These are phyloP conservation scores for Paramacrobiotus metropolitanus DNA, from an alignment of 1,140 invertebrate genomes.

Conservation along the genomic window DNA sequence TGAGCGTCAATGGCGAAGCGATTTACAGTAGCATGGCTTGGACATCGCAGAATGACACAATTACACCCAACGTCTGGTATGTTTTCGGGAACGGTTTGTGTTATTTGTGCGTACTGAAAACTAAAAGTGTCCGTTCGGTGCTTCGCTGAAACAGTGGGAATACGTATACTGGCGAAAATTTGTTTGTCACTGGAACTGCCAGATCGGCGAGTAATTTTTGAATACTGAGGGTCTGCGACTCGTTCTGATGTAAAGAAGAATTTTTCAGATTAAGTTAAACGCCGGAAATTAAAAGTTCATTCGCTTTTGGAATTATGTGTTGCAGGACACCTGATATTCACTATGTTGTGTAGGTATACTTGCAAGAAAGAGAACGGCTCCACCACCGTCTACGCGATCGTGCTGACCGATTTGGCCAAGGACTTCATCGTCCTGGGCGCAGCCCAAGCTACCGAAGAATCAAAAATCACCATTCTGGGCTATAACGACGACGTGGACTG, in stretches of 20 bases:
- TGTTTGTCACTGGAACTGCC: no score
- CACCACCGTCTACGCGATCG: not conserved
- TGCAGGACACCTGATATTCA: not conserved
- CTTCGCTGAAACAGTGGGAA: no score
- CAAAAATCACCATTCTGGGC: not conserved
- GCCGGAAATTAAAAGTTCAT: no score
- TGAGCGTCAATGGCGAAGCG: constrained; percentile 59
- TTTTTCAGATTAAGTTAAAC: no score
- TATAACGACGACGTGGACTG: not conserved
- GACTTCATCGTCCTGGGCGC: not conserved
- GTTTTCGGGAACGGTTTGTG: no score
- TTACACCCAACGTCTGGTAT: constrained; percentile 33
- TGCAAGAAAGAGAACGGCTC: not conserved
- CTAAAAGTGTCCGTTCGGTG: no score
- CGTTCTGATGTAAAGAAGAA: no score
- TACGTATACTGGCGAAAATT: no score
- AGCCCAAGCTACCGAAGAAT: not conserved
- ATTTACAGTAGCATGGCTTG: constrained; percentile 60
- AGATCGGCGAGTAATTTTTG: no score
- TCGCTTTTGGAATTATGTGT: not conserved
- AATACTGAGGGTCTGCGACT: no score
- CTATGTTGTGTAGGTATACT: not conserved
- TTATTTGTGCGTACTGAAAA: no score
- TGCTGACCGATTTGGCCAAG: not conserved
- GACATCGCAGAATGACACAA: constrained; percentile 52